Evolutionary conservation across 2,888 invertebrate species (phyloP).

Genomic region (Brachypalpus laphriformis): DNA sequence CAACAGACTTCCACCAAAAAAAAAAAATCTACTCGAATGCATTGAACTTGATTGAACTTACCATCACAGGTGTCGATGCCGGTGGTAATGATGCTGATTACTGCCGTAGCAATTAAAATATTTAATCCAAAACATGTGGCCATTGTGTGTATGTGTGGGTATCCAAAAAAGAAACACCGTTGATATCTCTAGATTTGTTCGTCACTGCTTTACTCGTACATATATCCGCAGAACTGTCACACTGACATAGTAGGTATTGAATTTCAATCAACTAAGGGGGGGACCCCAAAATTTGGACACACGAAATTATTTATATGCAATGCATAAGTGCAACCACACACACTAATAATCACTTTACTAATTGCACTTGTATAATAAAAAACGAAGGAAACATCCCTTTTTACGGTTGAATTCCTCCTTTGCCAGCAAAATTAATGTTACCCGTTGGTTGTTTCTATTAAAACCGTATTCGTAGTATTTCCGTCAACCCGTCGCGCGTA

Average conservation of each 20-base stretch:
- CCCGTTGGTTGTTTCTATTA: not conserved
- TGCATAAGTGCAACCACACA: slow-evolving; percentile 20
- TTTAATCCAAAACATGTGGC: slow-evolving; percentile 75
- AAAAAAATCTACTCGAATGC: slow-evolving; percentile 23
- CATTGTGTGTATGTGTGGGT: slow-evolving; percentile 37
- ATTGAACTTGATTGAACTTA: slow-evolving; percentile 74
- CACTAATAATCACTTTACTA: slow-evolving; percentile 32
- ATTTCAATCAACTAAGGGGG: slow-evolving; percentile 41
- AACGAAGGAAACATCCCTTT: slow-evolving; percentile 25
- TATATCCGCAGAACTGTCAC: slow-evolving; percentile 41
- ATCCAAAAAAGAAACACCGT: slow-evolving; percentile 13
- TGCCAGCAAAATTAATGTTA: slow-evolving; percentile 32
- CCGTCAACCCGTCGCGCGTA: slow-evolving; percentile 66
- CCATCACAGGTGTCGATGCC: slow-evolving; percentile 75
- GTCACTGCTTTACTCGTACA: slow-evolving; percentile 2
- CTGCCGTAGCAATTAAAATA: slow-evolving; percentile 74
- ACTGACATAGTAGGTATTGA: slow-evolving; percentile 61
- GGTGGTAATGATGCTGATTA: slow-evolving; percentile 59
- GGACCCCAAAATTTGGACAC: not conserved
- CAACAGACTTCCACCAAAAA: slow-evolving; percentile 47
- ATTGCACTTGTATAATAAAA: slow-evolving; percentile 5
- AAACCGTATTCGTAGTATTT: slow-evolving; percentile 19
- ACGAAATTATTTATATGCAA: not conserved
- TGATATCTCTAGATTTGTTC: not conserved
- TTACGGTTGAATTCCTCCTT: slow-evolving; percentile 30